Evolutionary conservation across 2,113 vertebrate genomes (phyloP).

Genomic region (Trachemys scripta): DNA sequence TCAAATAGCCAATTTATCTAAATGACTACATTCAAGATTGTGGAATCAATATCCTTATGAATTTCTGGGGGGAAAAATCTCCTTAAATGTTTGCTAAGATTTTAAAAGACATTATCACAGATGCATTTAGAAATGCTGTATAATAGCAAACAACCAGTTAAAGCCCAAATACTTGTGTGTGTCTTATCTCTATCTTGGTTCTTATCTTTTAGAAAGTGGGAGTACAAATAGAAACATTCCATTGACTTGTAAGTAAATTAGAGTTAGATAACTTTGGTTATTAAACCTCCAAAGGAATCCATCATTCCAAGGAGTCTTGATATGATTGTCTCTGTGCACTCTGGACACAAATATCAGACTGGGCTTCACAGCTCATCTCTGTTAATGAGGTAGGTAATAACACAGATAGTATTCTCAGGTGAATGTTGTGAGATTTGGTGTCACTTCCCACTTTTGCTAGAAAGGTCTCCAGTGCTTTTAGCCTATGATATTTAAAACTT

Average conservation of each 20-base stretch:
- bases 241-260: constrained; percentile 13
- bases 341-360: background rate
- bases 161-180: constrained; percentile 1
- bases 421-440: background rate
- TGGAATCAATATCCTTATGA: background rate
- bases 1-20: constrained; percentile 13
- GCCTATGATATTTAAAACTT: background rate
- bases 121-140: constrained; percentile 3
- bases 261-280: constrained; percentile 14
- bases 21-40: background rate
- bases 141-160: constrained; percentile 50
- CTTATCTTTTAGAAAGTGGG: constrained; percentile 55
- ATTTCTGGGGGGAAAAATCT: constrained; percentile 33
- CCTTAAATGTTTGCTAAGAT: background rate
- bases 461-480: background rate
- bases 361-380: background rate
- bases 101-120: background rate
- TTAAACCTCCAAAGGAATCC: constrained; percentile 25
- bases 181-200: constrained; percentile 53
- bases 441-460: background rate
- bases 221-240: constrained; percentile 35
- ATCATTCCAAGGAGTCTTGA: background rate
- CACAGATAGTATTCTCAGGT: rapidly evolving
- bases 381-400: background rate
- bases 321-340: background rate